phyloP scores from a whole-genome alignment of 2,888 invertebrate species.

The Polylopha cassiicola region DNA sequence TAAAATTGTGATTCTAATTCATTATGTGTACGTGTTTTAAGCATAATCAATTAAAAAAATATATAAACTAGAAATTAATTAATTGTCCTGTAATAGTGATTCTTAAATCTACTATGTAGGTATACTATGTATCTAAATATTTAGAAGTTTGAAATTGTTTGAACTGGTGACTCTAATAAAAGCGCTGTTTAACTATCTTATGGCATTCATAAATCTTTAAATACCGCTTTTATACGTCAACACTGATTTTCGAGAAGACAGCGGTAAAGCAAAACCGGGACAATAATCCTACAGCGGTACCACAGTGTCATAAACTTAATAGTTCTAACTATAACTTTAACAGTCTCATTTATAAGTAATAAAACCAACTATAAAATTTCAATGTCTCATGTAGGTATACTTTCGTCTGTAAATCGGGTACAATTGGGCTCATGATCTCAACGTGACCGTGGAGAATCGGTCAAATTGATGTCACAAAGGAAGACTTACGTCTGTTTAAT shows the following conservation, averaged over 20 bases:
- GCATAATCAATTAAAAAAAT: too few species aligned
- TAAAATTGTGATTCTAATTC: too few species aligned
- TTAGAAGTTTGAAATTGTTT: too few species aligned
- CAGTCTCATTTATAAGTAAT: conserved; percentile 69
- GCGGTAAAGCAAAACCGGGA: conserved; percentile 41
- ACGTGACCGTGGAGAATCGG: conserved; percentile 66
- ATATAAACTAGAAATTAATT: too few species aligned
- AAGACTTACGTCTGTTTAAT: conserved; percentile 24
- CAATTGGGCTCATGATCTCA: conserved; percentile 64
- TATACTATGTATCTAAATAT: too few species aligned
- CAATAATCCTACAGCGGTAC: conserved; percentile 42
- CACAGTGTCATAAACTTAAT: conserved; percentile 61
- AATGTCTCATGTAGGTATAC: conserved; percentile 60
- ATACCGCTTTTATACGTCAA: conserved; percentile 39
- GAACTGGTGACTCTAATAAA: too few species aligned
- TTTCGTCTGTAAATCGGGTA: conserved; percentile 63
- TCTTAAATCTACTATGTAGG: too few species aligned
- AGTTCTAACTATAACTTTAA: conserved; percentile 67
- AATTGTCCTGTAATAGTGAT: too few species aligned
- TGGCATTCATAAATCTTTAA: conserved; percentile 57
- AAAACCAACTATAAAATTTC: conserved; percentile 69
- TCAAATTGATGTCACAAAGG: conserved; percentile 57
- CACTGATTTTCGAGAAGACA: conserved; percentile 32
- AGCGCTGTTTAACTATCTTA: conserved; percentile 28
- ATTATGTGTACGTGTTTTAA: too few species aligned